Percentiles rank a stretch among this genome's conserved stretches.
These are phyloP conservation scores for Notocelia uddmanniana DNA, from an alignment of 2,888 invertebrate species.

Conservation along the genomic window DNA sequence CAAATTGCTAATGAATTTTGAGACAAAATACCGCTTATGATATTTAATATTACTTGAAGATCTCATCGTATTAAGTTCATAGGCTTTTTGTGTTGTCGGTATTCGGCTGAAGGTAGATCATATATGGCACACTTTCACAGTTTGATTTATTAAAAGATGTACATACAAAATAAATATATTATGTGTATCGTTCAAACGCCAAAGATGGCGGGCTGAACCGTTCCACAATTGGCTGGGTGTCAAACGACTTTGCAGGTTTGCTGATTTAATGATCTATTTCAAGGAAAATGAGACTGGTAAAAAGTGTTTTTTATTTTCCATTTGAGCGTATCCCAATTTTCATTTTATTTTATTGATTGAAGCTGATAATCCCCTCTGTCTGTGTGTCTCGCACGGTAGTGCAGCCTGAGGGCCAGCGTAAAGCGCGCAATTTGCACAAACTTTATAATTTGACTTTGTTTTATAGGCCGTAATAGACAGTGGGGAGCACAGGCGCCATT, in stretches of 20 bases:
- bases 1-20: conserved; percentile 15
- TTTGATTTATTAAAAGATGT: background rate
- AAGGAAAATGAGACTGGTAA: no score
- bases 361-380: conserved; percentile 8
- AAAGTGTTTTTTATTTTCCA: background rate
- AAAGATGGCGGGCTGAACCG: background rate
- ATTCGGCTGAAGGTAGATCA: no score
- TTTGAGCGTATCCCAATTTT: background rate
- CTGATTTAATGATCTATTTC: no score
- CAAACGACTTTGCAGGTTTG: background rate
- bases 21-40: background rate
- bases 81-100: background rate
- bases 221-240: background rate
- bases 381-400: conserved; percentile 46
- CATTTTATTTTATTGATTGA: background rate
- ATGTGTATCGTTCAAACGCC: background rate
- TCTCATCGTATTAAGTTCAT: background rate
- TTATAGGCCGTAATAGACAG: conserved; percentile 66
- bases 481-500: conserved; percentile 52
- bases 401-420: conserved; percentile 56
- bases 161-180: background rate
- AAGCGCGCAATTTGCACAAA: conserved; percentile 67
- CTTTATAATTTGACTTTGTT: conserved; percentile 71
- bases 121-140: background rate
- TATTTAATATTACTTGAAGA: background rate